A percentile compares a stretch with the other conserved stretches of the same genome.
These are phyloP conservation scores for Heliconius aoede DNA, from an alignment of 2,888 invertebrate genomes.

Conservation along the genomic window DNA sequence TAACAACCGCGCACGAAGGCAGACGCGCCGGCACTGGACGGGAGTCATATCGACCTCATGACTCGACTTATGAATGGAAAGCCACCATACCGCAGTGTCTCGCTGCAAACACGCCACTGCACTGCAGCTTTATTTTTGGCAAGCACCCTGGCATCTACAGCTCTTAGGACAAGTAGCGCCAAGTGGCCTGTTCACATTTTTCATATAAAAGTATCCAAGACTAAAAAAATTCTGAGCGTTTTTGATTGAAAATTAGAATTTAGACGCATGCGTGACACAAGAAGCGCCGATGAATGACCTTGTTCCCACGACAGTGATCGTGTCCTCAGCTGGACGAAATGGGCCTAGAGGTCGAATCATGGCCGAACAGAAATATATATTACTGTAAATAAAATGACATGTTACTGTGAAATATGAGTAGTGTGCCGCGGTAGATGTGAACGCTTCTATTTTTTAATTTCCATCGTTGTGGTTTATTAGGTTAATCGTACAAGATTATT, in stretches of 20 bases:
- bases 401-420: neutral
- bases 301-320: slow-evolving; percentile 53
- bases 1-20: slow-evolving; percentile 62
- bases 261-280: slow-evolving; percentile 53
- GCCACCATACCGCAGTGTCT: slow-evolving; percentile 69
- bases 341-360: slow-evolving; percentile 49
- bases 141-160: slow-evolving; percentile 61
- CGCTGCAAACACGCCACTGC: slow-evolving; percentile 79
- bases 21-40: slow-evolving; percentile 72
- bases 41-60: slow-evolving; percentile 57
- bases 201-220: neutral
- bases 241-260: slow-evolving; percentile 39
- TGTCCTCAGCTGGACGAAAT: slow-evolving; percentile 49
- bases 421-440: slow-evolving; percentile 1
- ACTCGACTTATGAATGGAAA: slow-evolving; percentile 66
- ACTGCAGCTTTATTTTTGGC: slow-evolving; percentile 83
- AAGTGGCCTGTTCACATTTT: slow-evolving; percentile 58
- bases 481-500: neutral
- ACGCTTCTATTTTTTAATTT: neutral
- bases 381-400: slow-evolving; percentile 19
- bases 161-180: slow-evolving; percentile 49
- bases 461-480: neutral
- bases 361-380: slow-evolving; percentile 41
- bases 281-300: slow-evolving; percentile 50
- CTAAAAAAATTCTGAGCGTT: neutral